phyloP scores from a whole-genome alignment of 2,888 invertebrate genomes.

The Trissonchulus sp. region DNA sequence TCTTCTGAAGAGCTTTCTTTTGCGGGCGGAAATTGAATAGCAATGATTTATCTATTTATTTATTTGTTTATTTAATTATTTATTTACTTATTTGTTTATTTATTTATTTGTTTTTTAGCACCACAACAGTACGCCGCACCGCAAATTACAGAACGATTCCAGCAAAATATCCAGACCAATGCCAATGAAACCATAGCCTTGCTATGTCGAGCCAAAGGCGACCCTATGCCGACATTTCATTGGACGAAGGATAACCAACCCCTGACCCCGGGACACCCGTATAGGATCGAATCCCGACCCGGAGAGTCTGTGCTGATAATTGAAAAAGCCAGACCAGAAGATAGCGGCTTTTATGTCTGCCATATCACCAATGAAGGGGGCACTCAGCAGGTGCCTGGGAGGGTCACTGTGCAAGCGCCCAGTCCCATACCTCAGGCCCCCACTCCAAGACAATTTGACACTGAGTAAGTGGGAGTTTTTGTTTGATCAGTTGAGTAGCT shows the following conservation, averaged over 20 bases:
- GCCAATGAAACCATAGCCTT: slow-evolving; percentile 89
- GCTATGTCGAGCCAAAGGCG: slow-evolving; percentile 82
- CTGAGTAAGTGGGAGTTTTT: too few relatives aligned
- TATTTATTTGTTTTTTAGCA: slow-evolving; percentile 14
- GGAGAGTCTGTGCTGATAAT: slow-evolving; percentile 87
- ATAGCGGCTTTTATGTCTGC: slow-evolving; percentile 91
- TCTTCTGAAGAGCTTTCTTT: too few relatives aligned
- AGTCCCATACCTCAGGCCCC: too few relatives aligned
- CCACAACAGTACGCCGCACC: slow-evolving; percentile 23
- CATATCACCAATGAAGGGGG: slow-evolving; percentile 96
- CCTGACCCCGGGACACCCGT: slow-evolving; percentile 35
- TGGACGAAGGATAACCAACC: slow-evolving; percentile 73
- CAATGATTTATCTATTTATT: too few relatives aligned
- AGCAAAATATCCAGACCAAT: slow-evolving; percentile 72
- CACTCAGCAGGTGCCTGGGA: slow-evolving; percentile 88
- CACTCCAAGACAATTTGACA: too few relatives aligned
- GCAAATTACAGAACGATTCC: slow-evolving; percentile 72
- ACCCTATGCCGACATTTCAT: slow-evolving; percentile 84
- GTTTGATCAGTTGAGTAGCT: too few relatives aligned
- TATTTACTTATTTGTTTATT: neutral
- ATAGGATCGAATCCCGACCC: slow-evolving; percentile 64
- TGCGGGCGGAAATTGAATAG: too few relatives aligned
- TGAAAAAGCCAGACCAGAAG: slow-evolving; percentile 72
- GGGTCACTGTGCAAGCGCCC: slow-evolving; percentile 62
- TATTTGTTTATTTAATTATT: neutral